Evolutionary conservation across 2,113 vertebrate species (phyloP).

Genomic region (Balaenoptera acutorostrata): DNA sequence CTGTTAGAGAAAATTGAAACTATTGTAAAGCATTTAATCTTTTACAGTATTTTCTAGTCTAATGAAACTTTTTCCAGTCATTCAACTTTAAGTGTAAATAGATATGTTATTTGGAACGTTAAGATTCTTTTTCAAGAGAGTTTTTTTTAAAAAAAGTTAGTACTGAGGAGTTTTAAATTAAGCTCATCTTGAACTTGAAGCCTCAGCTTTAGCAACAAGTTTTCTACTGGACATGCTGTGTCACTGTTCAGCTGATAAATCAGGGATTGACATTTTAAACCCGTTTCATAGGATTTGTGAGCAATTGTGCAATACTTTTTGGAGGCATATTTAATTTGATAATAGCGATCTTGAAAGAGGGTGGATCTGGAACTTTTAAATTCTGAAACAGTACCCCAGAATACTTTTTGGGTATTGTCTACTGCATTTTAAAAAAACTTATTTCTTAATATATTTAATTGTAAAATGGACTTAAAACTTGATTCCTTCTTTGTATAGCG

Average conservation of each 20-base stretch:
- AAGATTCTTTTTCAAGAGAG: background rate
- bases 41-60: constrained; percentile 6
- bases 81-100: background rate
- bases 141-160: background rate
- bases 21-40: constrained; percentile 25
- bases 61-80: constrained; percentile 3
- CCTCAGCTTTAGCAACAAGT: background rate
- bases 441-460: constrained; percentile 13
- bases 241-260: constrained; percentile 34
- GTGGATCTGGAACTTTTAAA: background rate
- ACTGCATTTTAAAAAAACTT: background rate
- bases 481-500: background rate
- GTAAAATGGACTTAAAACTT: constrained; percentile 16
- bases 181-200: constrained; percentile 20
- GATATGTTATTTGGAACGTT: background rate
- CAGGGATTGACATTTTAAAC: background rate
- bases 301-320: background rate
- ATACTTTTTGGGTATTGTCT: background rate
- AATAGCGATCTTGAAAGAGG: background rate
- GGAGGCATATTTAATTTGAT: constrained; percentile 14
- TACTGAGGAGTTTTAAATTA: constrained; percentile 23
- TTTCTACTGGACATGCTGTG: constrained; percentile 27
- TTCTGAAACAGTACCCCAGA: background rate
- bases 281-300: background rate
- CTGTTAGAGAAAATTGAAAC: constrained; percentile 27